Base-by-base conservation (phyloP, 1,140 invertebrate genomes). In the Anastrepha ludens region DNA sequence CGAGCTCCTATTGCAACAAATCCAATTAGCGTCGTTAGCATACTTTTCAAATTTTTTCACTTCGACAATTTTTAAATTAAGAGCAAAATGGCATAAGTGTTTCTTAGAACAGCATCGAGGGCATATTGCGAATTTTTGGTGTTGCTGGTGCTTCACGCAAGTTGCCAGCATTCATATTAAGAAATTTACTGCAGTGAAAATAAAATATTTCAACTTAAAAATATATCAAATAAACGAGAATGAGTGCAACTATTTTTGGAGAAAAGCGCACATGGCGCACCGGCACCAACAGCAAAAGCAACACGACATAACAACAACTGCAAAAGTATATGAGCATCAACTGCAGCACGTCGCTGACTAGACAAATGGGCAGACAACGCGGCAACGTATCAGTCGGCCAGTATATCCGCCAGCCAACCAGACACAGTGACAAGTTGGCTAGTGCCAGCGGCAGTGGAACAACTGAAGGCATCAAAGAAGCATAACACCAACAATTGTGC, bases 291-390 rank as follows among this genome's bases (percentile, higher is more conserved):
- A 17, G 8, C 86, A 74, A 58, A 50, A 74, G 39, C 67, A 78
- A 15, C n/a, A n/a, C n/a, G n/a, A n/a, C n/a, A n/a, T n/a, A n/a
- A n/a, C 29, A 58, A 41, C 3, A 29, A 15, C 65, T 58, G 0
- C 55, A 60, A 8, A 5, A 55, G 0, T 55, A 9, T 55, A 0
- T 5, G 50, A 55, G 50, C 9, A 55, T 5, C 50, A 55, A 9
- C 67, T 74, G 39, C n/a, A 15, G 7, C 44, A 81, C 60, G 17
- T 13, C 5, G 5, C 17, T 17, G 60, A 62, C 74, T 81, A 81
- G 74, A 81, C 74, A 81, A 81, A 81, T 81, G 74, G 74, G 74
- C 74, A 81, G 74, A 81, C 74, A 29, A 55, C 8, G 47, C 7
- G 47, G 47, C 47, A 20, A 17, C 9, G 7, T 6, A n/a, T 15